phyloP scores from a whole-genome alignment of 2,797 vertebrate species.

The Siniperca undulata region DNA sequence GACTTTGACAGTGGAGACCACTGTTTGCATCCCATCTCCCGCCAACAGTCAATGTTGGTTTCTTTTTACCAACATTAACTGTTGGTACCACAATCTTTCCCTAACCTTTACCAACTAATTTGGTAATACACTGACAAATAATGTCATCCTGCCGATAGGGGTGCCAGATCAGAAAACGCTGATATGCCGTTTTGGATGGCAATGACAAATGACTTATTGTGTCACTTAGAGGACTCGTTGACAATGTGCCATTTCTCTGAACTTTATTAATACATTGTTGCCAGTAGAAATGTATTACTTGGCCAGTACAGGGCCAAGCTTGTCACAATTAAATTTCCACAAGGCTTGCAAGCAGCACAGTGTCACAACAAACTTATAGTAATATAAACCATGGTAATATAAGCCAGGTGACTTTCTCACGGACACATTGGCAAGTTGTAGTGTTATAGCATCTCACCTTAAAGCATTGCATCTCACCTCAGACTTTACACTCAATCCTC shows the following conservation, averaged over 20 bases:
- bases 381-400: too few relatives aligned
- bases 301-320: neutral
- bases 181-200: neutral
- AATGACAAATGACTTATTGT: neutral
- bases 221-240: neutral
- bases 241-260: neutral
- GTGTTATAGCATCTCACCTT: neutral
- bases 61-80: too few relatives aligned
- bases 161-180: neutral
- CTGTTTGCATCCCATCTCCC: neutral
- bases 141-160: neutral
- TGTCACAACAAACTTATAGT: neutral
- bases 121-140: neutral
- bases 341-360: neutral
- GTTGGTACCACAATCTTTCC: neutral
- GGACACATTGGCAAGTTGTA: neutral
- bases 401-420: neutral
- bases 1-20: neutral
- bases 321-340: neutral
- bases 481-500: constrained; percentile 15
- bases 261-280: neutral
- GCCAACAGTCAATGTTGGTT: neutral
- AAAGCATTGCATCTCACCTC: neutral
- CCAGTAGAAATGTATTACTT: neutral
- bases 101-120: neutral